phyloP scores from a whole-genome alignment of 2,113 vertebrate species.

The Xenus cinereus region DNA sequence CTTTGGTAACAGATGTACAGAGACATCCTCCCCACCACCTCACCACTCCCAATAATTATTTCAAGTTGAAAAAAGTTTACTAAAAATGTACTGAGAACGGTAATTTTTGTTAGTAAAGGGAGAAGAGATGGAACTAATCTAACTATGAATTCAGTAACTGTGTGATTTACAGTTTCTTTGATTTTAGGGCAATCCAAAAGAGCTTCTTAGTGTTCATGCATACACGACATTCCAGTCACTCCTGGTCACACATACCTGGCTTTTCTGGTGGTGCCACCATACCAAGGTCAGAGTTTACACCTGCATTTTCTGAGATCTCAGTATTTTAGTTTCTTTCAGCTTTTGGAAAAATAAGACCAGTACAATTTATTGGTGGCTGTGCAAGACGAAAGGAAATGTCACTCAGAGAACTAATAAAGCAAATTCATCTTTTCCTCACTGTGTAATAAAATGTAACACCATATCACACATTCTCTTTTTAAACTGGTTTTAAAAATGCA shows the following conservation, averaged over 20 bases:
- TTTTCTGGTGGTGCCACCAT: not conserved
- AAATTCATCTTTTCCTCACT: not conserved
- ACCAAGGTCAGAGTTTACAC: not conserved
- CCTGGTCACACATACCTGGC: not conserved
- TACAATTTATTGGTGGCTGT: not conserved
- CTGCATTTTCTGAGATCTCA: not conserved
- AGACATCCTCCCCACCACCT: rapidly evolving
- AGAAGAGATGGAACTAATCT: not conserved
- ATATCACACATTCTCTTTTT: not conserved
- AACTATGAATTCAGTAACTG: not conserved
- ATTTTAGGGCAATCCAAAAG: not conserved
- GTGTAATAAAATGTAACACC: not conserved
- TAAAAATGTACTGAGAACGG: not conserved
- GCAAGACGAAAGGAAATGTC: not conserved
- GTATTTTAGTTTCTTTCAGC: not conserved
- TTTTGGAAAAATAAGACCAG: not conserved
- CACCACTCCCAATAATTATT: not conserved
- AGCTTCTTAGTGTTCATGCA: not conserved
- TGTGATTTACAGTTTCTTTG: not conserved
- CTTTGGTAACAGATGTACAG: not conserved
- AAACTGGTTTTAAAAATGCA: not conserved
- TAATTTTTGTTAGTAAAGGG: not conserved
- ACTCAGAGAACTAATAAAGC: not conserved
- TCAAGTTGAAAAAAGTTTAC: not conserved
- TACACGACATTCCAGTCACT: not conserved